phyloP scores from a whole-genome alignment of 2,797 vertebrate genomes.

The Girardinus metallicus region DNA sequence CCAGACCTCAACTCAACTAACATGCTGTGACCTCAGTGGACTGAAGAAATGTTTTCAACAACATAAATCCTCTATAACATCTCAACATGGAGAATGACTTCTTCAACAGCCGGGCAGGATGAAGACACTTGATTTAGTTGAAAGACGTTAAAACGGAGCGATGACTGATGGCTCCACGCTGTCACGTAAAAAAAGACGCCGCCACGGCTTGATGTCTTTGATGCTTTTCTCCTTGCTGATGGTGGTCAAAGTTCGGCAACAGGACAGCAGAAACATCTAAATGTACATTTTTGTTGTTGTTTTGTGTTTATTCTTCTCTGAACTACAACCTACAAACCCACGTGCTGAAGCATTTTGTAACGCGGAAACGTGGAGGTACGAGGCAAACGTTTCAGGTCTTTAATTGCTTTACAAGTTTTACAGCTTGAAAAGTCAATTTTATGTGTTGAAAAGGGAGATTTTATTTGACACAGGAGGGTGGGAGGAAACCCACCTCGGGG shows the following conservation, averaged over 20 bases:
- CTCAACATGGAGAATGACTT: neutral
- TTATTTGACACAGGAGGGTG: neutral
- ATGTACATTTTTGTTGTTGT: neutral
- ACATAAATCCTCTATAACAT: neutral
- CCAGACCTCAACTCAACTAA: neutral
- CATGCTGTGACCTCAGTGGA: neutral
- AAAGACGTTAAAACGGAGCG: neutral
- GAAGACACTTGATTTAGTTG: conserved; percentile 1
- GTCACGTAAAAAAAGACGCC: neutral
- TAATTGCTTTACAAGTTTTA: neutral
- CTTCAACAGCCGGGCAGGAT: neutral
- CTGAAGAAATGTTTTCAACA: neutral
- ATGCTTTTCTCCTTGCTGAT: neutral
- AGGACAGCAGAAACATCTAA: neutral
- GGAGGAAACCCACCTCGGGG: neutral
- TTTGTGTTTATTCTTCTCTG: neutral
- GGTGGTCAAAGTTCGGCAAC: conserved; percentile 7
- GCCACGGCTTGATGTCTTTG: neutral
- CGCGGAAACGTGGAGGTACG: neutral
- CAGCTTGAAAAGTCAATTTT: neutral
- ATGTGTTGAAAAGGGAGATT: conserved; percentile 3
- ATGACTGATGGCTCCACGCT: neutral
- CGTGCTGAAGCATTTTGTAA: no score
- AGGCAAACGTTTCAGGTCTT: neutral
- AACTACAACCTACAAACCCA: neutral